phyloP scores from a whole-genome alignment of 1,140 invertebrate species.

The Hirudo medicinalis region DNA sequence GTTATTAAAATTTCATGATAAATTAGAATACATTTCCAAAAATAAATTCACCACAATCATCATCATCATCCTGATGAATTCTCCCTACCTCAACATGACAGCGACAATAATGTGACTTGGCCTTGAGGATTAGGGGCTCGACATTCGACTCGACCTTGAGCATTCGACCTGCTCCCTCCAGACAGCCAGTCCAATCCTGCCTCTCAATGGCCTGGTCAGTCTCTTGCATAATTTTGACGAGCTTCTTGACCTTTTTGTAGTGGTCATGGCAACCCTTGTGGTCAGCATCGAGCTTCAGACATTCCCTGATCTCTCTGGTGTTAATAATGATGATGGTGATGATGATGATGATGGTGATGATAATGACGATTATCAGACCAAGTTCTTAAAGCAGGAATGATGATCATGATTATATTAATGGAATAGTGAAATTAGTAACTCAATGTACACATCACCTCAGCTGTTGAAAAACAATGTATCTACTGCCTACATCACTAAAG shows the following conservation, averaged over 20 bases:
- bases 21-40: too few species aligned
- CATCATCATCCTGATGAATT: not conserved
- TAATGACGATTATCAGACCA: not conserved
- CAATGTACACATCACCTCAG: not conserved
- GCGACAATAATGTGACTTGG: constrained; percentile 34
- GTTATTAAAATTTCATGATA: too few species aligned
- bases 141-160: constrained; percentile 51
- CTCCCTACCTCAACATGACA: constrained; percentile 34
- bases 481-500: too few species aligned
- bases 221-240: constrained; percentile 70
- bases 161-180: constrained; percentile 54
- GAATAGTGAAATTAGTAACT: not conserved
- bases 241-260: constrained; percentile 91
- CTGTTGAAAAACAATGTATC: too few species aligned
- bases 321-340: not conserved
- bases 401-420: not conserved
- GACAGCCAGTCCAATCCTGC: constrained; percentile 61
- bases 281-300: constrained; percentile 91
- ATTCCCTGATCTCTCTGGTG: constrained; percentile 78
- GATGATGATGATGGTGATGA: constrained; percentile 7
- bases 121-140: constrained; percentile 29
- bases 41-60: too few species aligned
- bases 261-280: constrained; percentile 89
- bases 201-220: constrained; percentile 52
- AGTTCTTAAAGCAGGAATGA: not conserved